Evolutionary conservation across 2,888 invertebrate genomes (phyloP), one percentile per base, ranked within the genome.

Genomic region (Agrilus cyanescens): DNA sequence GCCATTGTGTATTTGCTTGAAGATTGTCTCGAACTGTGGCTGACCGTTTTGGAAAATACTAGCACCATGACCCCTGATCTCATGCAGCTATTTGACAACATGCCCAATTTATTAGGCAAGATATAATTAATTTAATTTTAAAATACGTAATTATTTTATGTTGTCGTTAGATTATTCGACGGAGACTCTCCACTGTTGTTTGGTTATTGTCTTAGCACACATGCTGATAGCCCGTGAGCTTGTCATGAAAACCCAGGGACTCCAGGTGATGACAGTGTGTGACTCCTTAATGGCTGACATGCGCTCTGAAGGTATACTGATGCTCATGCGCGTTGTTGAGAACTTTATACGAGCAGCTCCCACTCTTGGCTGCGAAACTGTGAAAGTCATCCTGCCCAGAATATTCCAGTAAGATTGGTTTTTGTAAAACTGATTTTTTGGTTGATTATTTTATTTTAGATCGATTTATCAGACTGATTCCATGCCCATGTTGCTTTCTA

Each of bases 11-110:
- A 95, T 64, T 73, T 95, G 40, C 68, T 93, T 52, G 94, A 94
- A 65, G 95, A 96, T 61, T 93, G 91, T 3, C 69, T 95, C 32
- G 87, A 90, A 52, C 71, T 96, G 45, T 95, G 95, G 93, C 72
- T 83, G 41, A 83, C 85, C 0, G 76, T 90, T 14, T 69, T 95
- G 46, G 85, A 90, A 63, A 82, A 85, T 61, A 74, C 82, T 4
- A 76, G 83, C 0, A 67, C 72, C 0, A 72, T 80, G 50, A 75
- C 78, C 0, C 73, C 76, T 0, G 75, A 78, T 51, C 71, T 88
- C 35, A 68, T 90, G 59, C 76, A 80, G 54, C 67, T 94, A 20
- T 82, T 84, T 50, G 74, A 76, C 48, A 85, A 87, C 58, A 71
- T 90, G 63, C 73, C 80, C 40, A 75, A 81, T 36, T 74, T 90